These are phyloP conservation scores for Cydia splendana DNA, from an alignment of 1,140 invertebrate genomes.

Conservation along the genomic window DNA sequence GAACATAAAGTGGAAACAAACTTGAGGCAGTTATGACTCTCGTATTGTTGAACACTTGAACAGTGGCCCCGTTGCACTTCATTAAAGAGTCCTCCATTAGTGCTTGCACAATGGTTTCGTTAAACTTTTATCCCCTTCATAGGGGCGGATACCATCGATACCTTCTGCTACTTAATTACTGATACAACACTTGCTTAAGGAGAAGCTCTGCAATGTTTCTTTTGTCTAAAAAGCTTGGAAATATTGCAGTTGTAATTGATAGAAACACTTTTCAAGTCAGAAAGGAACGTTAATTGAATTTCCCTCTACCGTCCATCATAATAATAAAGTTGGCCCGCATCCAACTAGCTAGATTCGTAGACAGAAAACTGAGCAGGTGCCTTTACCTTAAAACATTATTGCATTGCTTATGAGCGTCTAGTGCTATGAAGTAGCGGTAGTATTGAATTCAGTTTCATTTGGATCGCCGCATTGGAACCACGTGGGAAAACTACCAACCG, in stretches of 20 bases:
- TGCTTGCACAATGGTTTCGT: constrained; percentile 12
- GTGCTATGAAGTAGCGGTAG: constrained; percentile 35
- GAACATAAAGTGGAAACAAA: too few relatives aligned
- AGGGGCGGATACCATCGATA: background rate
- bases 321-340: constrained; percentile 6
- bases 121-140: background rate
- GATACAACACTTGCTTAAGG: constrained; percentile 8
- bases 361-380: background rate
- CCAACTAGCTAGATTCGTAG: background rate
- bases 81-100: constrained; percentile 8
- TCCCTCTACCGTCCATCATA: background rate
- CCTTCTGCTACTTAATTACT: background rate
- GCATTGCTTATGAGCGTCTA: constrained; percentile 40
- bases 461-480: constrained; percentile 46
- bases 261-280: background rate
- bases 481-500: constrained; percentile 29
- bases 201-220: background rate
- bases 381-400: constrained; percentile 42
- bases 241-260: background rate
- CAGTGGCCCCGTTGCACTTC: background rate
- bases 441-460: constrained; percentile 49
- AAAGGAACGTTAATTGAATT: background rate
- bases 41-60: background rate
- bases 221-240: background rate
- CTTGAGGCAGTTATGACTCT: background rate